Conservation (phyloP, 2,113 vertebrate species). For the Mystacornis crossleyi region DNA sequence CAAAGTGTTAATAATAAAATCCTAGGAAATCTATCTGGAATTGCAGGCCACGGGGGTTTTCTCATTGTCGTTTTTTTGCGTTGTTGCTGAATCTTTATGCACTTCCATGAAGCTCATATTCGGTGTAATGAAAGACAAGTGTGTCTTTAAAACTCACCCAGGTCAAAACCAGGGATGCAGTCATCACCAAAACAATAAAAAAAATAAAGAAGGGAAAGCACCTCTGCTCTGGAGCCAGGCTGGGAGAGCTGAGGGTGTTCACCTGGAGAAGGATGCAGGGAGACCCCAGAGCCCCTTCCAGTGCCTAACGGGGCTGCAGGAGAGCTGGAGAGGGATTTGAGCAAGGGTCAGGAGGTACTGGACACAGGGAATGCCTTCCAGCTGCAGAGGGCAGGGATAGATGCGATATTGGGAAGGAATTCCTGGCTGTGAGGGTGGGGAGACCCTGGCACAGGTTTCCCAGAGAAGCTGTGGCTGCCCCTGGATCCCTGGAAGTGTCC, state of each 20-base stretch:
- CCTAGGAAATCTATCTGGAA: slow-evolving; percentile 28
- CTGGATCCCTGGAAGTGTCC: background rate
- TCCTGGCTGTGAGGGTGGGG: rapidly evolving
- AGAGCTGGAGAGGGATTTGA: background rate
- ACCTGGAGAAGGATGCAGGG: background rate
- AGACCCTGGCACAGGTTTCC: rapidly evolving
- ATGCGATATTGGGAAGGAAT: background rate
- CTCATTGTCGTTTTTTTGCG: background rate
- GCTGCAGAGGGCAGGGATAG: background rate
- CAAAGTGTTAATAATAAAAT: slow-evolving; percentile 20
- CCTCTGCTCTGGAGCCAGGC: background rate
- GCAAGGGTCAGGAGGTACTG: background rate
- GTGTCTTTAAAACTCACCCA: background rate
- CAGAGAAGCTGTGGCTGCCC: background rate
- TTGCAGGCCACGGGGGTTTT: background rate
- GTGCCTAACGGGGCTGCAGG: background rate
- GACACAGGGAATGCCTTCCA: background rate
- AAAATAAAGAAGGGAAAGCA: background rate
- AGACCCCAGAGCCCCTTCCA: background rate
- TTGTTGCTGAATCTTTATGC: background rate
- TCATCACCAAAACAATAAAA: background rate
- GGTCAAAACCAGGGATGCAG: background rate
- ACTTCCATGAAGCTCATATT: background rate
- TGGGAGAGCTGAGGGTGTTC: background rate
- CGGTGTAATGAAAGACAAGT: background rate